phyloP scores from a whole-genome alignment of 2,888 invertebrate genomes.

The Aplocera efformata region DNA sequence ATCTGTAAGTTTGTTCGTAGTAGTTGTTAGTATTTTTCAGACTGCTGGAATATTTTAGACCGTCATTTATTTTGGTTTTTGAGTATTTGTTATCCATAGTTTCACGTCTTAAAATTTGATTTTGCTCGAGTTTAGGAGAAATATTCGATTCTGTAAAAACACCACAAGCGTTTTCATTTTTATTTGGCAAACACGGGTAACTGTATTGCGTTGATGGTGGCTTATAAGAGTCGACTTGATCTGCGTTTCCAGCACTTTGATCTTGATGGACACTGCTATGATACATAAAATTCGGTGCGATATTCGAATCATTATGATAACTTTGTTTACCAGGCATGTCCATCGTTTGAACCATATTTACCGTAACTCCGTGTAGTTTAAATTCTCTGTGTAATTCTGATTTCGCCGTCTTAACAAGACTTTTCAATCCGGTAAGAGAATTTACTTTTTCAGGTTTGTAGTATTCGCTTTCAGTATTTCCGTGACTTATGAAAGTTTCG shows the following conservation, averaged over 20 bases:
- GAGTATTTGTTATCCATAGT: conserved; percentile 7
- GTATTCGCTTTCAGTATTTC: conserved; percentile 7
- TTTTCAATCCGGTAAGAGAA: conserved; percentile 2
- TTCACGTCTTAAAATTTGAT: conserved; percentile 1
- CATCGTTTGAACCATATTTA: not conserved
- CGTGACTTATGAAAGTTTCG: conserved; percentile 5
- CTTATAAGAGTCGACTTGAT: too few relatives aligned
- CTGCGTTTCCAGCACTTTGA: too few relatives aligned
- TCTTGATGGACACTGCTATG: too few relatives aligned
- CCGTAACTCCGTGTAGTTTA: conserved; percentile 4
- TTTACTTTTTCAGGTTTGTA: conserved; percentile 4
- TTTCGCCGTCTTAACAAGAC: conserved; percentile 11
- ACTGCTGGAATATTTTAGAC: not conserved
- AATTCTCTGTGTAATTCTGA: conserved; percentile 3
- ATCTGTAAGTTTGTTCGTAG: too few relatives aligned
- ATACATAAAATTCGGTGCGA: too few relatives aligned
- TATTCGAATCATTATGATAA: too few relatives aligned
- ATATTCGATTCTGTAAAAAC: conserved; percentile 8
- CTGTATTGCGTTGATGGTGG: too few relatives aligned
- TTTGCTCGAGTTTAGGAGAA: conserved; percentile 4
- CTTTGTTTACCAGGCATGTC: too few relatives aligned
- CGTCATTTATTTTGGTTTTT: not conserved
- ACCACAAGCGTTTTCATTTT: not conserved
- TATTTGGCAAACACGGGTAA: too few relatives aligned
- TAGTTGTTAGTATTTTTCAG: not conserved